Evolutionary conservation across 1,140 invertebrate species (phyloP).

Genomic region (Paramacrobiotus metropolitanus): DNA sequence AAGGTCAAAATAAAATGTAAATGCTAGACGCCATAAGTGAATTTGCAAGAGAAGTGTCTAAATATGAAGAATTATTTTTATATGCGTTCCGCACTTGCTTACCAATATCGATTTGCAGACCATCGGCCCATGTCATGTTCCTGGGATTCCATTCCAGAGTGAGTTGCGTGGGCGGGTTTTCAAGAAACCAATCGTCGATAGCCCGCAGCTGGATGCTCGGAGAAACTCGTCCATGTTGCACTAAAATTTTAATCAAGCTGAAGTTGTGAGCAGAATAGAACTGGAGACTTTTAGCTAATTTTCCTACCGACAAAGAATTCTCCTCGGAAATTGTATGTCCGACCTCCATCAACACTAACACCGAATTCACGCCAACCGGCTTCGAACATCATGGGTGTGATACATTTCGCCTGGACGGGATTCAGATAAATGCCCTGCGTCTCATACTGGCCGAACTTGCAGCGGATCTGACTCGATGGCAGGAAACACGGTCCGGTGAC

Average conservation of each 20-base stretch:
- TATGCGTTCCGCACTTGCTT: not conserved
- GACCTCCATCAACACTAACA: slow-evolving; percentile 46
- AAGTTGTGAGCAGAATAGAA: not conserved
- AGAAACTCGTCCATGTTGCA: not conserved
- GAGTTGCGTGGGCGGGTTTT: slow-evolving; percentile 10
- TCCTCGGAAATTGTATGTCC: slow-evolving; percentile 61
- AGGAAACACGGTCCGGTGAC: slow-evolving; percentile 77
- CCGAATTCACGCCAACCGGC: slow-evolving; percentile 72
- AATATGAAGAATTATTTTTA: no score
- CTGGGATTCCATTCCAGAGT: slow-evolving; percentile 15
- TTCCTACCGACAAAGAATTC: slow-evolving; percentile 69
- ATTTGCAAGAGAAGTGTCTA: no score
- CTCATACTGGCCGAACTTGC: slow-evolving; percentile 27
- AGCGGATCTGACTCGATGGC: slow-evolving; percentile 42
- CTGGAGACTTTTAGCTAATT: no score
- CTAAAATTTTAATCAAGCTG: not conserved
- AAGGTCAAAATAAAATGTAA: no score
- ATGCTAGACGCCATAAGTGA: no score
- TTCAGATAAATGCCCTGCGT: slow-evolving; percentile 17
- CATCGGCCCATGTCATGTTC: slow-evolving; percentile 12
- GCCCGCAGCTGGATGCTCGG: not conserved
- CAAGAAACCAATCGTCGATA: not conserved
- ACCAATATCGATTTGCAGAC: not conserved
- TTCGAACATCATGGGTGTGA: slow-evolving; percentile 62
- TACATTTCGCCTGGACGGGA: slow-evolving; percentile 54